Evolutionary conservation across 2,888 invertebrate species (phyloP), one percentile per base, ranked within the genome.

Genomic region (Calliscelio sp.): DNA sequence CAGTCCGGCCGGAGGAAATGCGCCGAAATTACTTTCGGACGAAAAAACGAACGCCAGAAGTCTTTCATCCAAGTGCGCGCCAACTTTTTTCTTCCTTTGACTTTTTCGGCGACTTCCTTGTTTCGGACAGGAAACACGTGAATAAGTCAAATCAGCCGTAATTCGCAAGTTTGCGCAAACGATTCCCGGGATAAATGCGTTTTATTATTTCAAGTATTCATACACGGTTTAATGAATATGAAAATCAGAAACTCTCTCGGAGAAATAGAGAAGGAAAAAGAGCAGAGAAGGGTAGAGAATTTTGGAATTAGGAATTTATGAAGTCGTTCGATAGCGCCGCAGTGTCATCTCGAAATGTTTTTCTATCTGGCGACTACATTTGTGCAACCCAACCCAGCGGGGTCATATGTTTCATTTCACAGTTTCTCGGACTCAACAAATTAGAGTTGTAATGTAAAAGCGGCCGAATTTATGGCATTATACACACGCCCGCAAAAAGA

Each of bases 291-390:
- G n/a, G n/a, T n/a, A n/a, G n/a, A n/a, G n/a, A n/a, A n/a, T n/a
- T n/a, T n/a, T n/a, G 38, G 20, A 68, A 61, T 63, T 79, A 70
- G 61, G 70, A 78, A 70, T 79, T 22, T 24, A 63, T 61, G 63
- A 70, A 78, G 41, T 59, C 77, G 82, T 77, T 82, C 77, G 80
- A 85, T 85, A 85, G 80, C 77, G 61, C 77, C 80, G 85, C 80
- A 80, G 75, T 73, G 59, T 80, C 77, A 85, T 85, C 80, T 85
- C 80, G n/a, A n/a, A n/a, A n/a, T n/a, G n/a, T n/a, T n/a, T n/a
- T n/a, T n/a, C n/a, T n/a, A n/a, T n/a, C n/a, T n/a, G n/a, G n/a
- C n/a, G n/a, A n/a, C n/a, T n/a, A n/a, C n/a, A n/a, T n/a, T n/a
- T n/a, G n/a, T n/a, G 65, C 71, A 74, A 79, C 74, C 78, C 59